phyloP scores from a whole-genome alignment of 2,888 invertebrate genomes.

The Selenia dentaria region DNA sequence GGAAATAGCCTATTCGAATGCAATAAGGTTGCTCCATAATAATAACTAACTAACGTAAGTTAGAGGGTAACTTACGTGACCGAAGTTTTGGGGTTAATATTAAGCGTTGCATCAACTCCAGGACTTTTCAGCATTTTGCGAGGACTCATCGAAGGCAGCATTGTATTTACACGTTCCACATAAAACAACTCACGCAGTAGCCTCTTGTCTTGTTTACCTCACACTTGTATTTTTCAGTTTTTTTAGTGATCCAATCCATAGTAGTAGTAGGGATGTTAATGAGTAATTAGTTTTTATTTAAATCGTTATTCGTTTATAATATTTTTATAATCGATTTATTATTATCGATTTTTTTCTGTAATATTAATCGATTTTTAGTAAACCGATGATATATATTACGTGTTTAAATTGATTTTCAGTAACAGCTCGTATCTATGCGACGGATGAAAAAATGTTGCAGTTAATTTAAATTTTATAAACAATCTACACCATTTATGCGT shows the following conservation, averaged over 20 bases:
- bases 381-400: no score
- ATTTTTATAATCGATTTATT: background rate
- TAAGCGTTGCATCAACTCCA: constrained; percentile 47
- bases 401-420: background rate
- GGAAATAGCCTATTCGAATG: no score
- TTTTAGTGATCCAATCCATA: no score
- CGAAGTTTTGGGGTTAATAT: constrained; percentile 63
- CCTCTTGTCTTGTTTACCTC: constrained; percentile 32
- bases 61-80: constrained; percentile 62
- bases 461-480: background rate
- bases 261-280: no score
- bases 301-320: no score
- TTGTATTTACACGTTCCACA: constrained; percentile 21
- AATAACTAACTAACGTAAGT: no score
- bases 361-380: no score
- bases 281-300: no score
- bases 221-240: no score
- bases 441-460: background rate
- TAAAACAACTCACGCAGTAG: no score
- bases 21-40: no score
- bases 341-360: background rate
- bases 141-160: constrained; percentile 54
- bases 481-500: background rate
- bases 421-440: background rate
- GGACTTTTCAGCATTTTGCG: constrained; percentile 62